phyloP scores from a whole-genome alignment of 2,888 invertebrate species.

The Tinea trinotella region DNA sequence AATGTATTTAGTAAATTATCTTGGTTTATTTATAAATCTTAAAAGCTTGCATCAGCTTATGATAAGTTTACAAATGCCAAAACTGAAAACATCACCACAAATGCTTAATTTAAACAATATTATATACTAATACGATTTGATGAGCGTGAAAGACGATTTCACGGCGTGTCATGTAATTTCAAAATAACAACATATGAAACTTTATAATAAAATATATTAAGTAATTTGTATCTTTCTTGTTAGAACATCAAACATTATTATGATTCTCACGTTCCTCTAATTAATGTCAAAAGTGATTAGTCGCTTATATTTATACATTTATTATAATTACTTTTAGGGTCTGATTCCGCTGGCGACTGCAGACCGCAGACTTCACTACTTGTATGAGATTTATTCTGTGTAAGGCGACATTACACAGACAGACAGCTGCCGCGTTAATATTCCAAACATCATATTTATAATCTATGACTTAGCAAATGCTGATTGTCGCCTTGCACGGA shows the following conservation, averaged over 20 bases:
- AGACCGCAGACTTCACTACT: too few species aligned
- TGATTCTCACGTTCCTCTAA: neutral
- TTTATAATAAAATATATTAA: conserved; percentile 6
- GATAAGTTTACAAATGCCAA: neutral
- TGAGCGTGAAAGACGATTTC: conserved; percentile 16
- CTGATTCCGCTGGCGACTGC: too few species aligned
- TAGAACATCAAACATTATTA: conserved; percentile 7
- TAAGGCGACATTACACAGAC: too few species aligned
- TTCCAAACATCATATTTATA: too few species aligned
- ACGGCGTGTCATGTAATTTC: conserved; percentile 8
- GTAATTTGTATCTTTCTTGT: conserved; percentile 11
- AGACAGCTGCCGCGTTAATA: too few species aligned
- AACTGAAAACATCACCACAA: neutral
- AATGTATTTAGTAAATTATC: too few species aligned
- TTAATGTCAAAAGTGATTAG: neutral
- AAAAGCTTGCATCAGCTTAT: too few species aligned
- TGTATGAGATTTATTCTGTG: too few species aligned
- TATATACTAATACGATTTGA: neutral
- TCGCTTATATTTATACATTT: neutral
- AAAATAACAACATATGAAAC: neutral
- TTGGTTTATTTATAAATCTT: too few species aligned
- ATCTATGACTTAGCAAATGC: too few species aligned
- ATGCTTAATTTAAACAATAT: conserved; percentile 7
- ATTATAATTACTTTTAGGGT: too few species aligned
- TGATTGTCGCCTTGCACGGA: too few species aligned